These are phyloP conservation scores for Wiebesia pumilae DNA, from an alignment of 1,140 invertebrate species.

Conservation along the genomic window DNA sequence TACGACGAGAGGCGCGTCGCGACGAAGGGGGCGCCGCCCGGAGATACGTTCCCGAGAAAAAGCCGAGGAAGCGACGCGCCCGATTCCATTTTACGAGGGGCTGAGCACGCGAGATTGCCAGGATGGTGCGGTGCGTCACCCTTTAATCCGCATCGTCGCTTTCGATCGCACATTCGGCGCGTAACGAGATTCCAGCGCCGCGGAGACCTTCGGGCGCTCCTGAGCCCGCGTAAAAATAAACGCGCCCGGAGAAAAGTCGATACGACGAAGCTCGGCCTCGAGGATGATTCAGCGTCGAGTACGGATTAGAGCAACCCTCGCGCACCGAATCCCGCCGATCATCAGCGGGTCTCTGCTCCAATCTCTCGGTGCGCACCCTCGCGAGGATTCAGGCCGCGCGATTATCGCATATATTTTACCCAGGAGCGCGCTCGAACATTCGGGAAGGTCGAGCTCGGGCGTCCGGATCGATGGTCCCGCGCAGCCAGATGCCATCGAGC, in stretches of 20 bases:
- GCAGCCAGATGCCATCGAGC: not conserved
- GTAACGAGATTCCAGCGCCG: conserved; percentile 13
- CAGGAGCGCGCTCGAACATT: not conserved
- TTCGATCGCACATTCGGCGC: not conserved
- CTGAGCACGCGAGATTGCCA: not conserved
- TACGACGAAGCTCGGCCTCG: not conserved
- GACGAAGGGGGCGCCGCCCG: too few species aligned
- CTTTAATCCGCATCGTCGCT: conserved; percentile 25
- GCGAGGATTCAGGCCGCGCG: not conserved
- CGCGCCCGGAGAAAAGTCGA: conserved; percentile 8
- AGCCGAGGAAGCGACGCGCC: not conserved
- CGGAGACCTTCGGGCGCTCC: not conserved
- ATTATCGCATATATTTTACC: not conserved
- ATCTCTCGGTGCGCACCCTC: not conserved
- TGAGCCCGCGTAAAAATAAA: not conserved
- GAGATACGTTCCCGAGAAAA: not conserved
- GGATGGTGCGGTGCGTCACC: not conserved
- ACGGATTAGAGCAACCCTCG: not conserved
- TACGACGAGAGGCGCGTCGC: not conserved
- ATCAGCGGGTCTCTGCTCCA: not conserved
- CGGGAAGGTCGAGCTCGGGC: not conserved
- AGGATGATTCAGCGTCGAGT: conserved; percentile 2
- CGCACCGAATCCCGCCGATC: not conserved
- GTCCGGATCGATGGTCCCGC: not conserved
- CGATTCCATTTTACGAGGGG: not conserved